Percentiles rank a stretch among this genome's conserved stretches.
Conservation (phyloP, 2,888 invertebrate species). For the Abrostola tripartita region DNA sequence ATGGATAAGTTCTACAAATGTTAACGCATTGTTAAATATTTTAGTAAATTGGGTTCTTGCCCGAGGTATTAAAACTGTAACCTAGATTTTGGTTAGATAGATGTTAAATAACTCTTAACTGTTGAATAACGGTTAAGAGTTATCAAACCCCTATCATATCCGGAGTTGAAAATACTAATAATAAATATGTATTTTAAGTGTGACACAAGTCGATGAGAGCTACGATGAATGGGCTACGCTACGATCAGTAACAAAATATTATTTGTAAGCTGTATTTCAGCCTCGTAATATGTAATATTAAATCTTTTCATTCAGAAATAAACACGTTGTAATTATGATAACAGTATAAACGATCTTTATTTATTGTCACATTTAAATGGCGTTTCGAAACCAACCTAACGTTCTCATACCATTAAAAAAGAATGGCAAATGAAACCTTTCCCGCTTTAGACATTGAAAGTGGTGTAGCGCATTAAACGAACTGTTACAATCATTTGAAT, state of each 20-base stretch:
- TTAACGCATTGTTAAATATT: background rate
- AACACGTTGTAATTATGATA: background rate
- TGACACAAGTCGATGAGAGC: background rate
- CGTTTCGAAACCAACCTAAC: constrained; percentile 7
- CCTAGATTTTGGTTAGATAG: no score
- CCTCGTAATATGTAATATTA: background rate
- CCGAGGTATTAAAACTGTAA: no score
- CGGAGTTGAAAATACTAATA: no score
- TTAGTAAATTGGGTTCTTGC: background rate
- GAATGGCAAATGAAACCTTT: constrained; percentile 40
- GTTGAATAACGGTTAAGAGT: no score
- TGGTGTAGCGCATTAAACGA: constrained; percentile 38
- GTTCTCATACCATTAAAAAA: constrained; percentile 17
- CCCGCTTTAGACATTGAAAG: constrained; percentile 34
- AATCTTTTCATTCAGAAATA: background rate
- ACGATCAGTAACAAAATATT: background rate
- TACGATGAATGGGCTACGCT: background rate
- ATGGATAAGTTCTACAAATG: background rate
- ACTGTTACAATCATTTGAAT: constrained; percentile 43
- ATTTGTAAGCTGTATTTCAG: background rate
- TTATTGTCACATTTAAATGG: constrained; percentile 3
- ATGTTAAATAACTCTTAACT: no score
- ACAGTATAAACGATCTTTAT: constrained; percentile 1
- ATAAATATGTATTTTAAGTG: no score
- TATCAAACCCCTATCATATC: no score